These are phyloP conservation scores for Stomatorhinus ivindoensis DNA, from an alignment of 2,113 vertebrate genomes.

Conservation along the genomic window DNA sequence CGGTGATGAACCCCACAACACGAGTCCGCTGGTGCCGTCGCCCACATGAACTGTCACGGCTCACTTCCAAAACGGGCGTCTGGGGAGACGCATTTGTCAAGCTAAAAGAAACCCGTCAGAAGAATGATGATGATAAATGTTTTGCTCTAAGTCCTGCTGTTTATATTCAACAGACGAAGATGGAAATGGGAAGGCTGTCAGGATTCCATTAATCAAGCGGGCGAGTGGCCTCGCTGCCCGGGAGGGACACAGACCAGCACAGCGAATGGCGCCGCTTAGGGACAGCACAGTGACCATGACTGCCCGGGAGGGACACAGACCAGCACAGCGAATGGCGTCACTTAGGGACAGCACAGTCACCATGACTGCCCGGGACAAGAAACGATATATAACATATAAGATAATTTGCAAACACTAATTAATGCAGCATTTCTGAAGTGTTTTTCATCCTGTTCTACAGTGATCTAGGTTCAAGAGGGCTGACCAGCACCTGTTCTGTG, in stretches of 20 bases:
- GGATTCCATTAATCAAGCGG: not conserved
- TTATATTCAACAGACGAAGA: not conserved
- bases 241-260: not conserved
- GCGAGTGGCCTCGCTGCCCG: not conserved
- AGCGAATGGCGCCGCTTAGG: too few relatives aligned
- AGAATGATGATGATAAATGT: not conserved
- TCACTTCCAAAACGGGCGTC: not conserved
- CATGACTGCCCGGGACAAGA: too few relatives aligned
- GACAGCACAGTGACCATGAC: too few relatives aligned
- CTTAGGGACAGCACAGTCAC: too few relatives aligned
- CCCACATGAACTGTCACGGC: not conserved
- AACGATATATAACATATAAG: not conserved
- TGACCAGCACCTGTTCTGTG: not conserved
- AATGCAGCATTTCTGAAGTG: not conserved
- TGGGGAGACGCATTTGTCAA: not conserved
- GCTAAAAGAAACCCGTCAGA: not conserved
- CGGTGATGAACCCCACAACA: not conserved
- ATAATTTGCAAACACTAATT: not conserved
- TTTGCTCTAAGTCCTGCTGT: not conserved
- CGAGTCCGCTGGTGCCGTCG: too few relatives aligned
- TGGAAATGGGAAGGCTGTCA: not conserved
- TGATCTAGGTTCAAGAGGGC: not conserved
- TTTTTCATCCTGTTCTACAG: not conserved
- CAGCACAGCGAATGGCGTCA: too few relatives aligned
- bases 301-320: too few relatives aligned